Base-by-base conservation (phyloP, 2,113 vertebrate genomes). In the Mormyrus lacerda region DNA sequence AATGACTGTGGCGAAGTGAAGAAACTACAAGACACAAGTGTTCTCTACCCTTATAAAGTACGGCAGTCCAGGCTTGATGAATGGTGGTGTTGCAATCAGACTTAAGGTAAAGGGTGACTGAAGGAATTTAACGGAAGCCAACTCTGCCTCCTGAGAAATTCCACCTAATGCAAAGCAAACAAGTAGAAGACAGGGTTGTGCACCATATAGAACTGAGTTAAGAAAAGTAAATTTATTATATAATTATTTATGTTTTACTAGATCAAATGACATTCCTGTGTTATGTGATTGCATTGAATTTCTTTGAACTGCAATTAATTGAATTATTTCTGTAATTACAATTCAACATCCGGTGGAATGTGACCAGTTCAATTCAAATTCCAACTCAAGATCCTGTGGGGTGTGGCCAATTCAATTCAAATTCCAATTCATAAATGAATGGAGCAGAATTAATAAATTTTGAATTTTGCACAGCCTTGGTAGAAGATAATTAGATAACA, bases 21-120 rank as follows among this genome's bases (percentile, higher is more conserved):
- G 42, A 65, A 42, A 55, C 31, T 55, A 48, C 24, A 39, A 69
- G 11, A 35, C n/a, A 50, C 3, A 13, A 42, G 35, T 13, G 88
- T 11, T 8, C 24, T 91, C 88, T 85, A 98, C 98, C 97, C 97
- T 97, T 89, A 98, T 92, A 86, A 93, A 92, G 92, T 96, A 98
- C 0, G 98, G 97, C 79, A 99, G 96, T 21, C 96, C 96, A 2
- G 98, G 98, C 92, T 98, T 99, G 95, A 99, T 94, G 92, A 97
- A 99, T 6, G 96, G 96, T 35, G 98, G 95, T 6, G 98, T 99
- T 6, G 97, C 97, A 73, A 98, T 90, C 92, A 99, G 94, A 55
- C 92, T 95, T 92, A 99, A 44, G 45, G 90, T 96, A 93, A 97
- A 99, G 0, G 98, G 98, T 73, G 96, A 96, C 31, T 95, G 92